Conservation (phyloP, 2,797 vertebrate genomes). For the Chrosomus eos region DNA sequence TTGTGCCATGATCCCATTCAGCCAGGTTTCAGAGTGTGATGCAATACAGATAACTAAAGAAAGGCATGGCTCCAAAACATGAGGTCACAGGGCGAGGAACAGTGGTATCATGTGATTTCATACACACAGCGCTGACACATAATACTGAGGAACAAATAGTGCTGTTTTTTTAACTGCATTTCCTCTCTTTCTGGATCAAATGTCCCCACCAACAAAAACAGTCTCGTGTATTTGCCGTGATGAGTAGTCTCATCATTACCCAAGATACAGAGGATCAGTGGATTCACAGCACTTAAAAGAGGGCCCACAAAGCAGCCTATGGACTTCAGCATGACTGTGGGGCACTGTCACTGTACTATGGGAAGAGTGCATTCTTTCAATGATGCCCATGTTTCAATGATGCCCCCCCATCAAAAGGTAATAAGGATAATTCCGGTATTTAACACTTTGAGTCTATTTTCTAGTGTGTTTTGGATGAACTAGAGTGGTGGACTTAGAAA, state of each 20-base stretch:
- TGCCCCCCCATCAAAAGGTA: too few species aligned
- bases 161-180: slow-evolving; percentile 57
- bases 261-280: slow-evolving; percentile 27
- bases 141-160: slow-evolving; percentile 69
- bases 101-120: slow-evolving; percentile 66
- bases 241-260: slow-evolving; percentile 53
- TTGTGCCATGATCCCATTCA: slow-evolving; percentile 49
- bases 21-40: slow-evolving; percentile 49
- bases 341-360: slow-evolving; percentile 37
- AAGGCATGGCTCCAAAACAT: slow-evolving; percentile 60
- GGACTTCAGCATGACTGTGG: slow-evolving; percentile 31
- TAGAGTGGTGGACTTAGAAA: too few species aligned
- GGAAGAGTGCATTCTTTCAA: slow-evolving; percentile 24
- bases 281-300: slow-evolving; percentile 33
- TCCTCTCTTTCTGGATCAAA: slow-evolving; percentile 62
- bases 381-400: not conserved
- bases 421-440: too few species aligned
- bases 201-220: slow-evolving; percentile 59
- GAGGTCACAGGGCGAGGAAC: slow-evolving; percentile 66
- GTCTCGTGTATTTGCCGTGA: slow-evolving; percentile 62
- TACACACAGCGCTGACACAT: slow-evolving; percentile 64
- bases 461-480: too few species aligned
- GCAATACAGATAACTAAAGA: slow-evolving; percentile 49
- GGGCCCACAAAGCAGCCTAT: slow-evolving; percentile 35
- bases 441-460: too few species aligned